phyloP scores from a whole-genome alignment of 1,140 invertebrate genomes.

The Aphelenchoides fujianensis region DNA sequence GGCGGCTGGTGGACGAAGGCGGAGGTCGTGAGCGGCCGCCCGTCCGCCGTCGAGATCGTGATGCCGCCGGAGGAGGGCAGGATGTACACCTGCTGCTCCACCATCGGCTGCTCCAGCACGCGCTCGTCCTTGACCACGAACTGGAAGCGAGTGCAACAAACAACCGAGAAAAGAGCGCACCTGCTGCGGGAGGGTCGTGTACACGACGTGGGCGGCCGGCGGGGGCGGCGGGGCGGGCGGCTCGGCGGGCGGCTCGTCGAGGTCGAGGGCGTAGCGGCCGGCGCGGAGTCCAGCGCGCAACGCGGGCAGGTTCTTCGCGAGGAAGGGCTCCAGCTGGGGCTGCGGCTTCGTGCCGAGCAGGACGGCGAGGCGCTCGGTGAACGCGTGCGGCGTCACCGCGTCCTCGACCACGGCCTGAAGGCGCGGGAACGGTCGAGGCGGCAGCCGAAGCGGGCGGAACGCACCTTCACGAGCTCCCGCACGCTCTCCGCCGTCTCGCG shows the following conservation, averaged over 20 bases:
- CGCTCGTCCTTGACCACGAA: too few species aligned
- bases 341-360: background rate
- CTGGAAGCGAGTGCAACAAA: too few species aligned
- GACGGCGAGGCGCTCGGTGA: background rate
- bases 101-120: background rate
- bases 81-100: background rate
- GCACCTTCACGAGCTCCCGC: background rate
- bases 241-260: background rate
- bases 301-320: background rate
- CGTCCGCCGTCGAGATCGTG: background rate
- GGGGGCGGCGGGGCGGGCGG: background rate
- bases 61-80: too few species aligned
- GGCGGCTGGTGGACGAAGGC: too few species aligned
- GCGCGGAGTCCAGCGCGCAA: background rate
- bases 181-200: too few species aligned
- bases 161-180: too few species aligned
- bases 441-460: background rate
- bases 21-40: background rate
- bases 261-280: background rate
- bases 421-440: background rate
- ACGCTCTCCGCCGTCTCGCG: background rate
- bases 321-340: constrained; percentile 2
- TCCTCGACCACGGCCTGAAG: background rate
- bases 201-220: background rate
- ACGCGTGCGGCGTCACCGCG: background rate